A percentile compares a stretch with the other conserved stretches of the same genome.
phyloP scores from a whole-genome alignment of 1,140 invertebrate genomes.

The Argopecten irradians region DNA sequence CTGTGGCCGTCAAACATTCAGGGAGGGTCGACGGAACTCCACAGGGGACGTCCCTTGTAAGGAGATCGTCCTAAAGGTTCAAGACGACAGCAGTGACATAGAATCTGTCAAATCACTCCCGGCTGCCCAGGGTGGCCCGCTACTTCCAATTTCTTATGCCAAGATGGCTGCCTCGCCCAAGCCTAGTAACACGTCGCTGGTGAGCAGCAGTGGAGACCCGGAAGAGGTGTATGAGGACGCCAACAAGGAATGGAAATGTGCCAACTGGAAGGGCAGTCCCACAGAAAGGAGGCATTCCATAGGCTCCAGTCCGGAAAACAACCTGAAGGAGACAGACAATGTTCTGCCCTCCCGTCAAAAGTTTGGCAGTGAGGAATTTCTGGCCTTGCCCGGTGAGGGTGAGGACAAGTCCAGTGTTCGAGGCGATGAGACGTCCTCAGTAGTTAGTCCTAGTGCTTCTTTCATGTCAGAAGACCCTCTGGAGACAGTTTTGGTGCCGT shows the following conservation, averaged over 20 bases:
- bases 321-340: slow-evolving; percentile 41
- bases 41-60: slow-evolving; percentile 65
- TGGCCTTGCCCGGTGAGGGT: slow-evolving; percentile 25
- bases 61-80: slow-evolving; percentile 50
- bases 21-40: slow-evolving; percentile 66
- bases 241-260: slow-evolving; percentile 42
- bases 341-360: slow-evolving; percentile 47
- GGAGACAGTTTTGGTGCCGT: background rate
- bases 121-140: slow-evolving; percentile 50
- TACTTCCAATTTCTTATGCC: slow-evolving; percentile 68
- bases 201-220: slow-evolving; percentile 32
- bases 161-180: slow-evolving; percentile 65
- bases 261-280: slow-evolving; percentile 68
- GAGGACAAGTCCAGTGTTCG: background rate
- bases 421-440: background rate
- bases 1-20: slow-evolving; percentile 38
- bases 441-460: slow-evolving; percentile 25
- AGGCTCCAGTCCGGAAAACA: slow-evolving; percentile 69
- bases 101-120: slow-evolving; percentile 72
- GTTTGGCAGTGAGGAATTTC: slow-evolving; percentile 52
- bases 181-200: slow-evolving; percentile 45
- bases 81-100: slow-evolving; percentile 69
- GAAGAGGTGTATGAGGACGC: slow-evolving; percentile 50
- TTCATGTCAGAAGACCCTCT: background rate
- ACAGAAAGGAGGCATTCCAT: slow-evolving; percentile 72